phyloP scores from a whole-genome alignment of 2,888 invertebrate species.

The Hydroisotoma schaefferi region DNA sequence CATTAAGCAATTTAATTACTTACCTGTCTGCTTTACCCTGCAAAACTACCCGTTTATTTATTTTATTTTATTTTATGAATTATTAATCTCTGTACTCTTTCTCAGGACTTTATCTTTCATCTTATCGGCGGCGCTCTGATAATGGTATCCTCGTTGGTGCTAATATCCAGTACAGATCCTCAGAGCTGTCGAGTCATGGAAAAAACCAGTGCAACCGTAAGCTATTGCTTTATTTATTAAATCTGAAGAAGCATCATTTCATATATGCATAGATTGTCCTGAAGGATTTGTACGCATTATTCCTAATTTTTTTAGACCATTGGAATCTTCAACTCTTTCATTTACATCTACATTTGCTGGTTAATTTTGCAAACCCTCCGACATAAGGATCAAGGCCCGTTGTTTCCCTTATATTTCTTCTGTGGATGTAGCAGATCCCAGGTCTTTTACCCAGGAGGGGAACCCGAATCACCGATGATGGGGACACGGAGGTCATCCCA shows the following conservation, averaged over 20 bases:
- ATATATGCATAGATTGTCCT: background rate
- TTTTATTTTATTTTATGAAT: background rate
- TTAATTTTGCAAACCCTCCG: slow-evolving; percentile 28
- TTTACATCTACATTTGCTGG: slow-evolving; percentile 38
- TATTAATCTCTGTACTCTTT: background rate
- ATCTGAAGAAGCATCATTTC: background rate
- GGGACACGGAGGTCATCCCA: background rate
- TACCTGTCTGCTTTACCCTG: background rate
- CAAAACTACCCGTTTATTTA: background rate
- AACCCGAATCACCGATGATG: background rate
- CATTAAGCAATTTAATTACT: background rate
- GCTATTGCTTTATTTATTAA: background rate
- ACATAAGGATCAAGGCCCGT: slow-evolving; percentile 16
- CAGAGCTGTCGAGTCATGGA: slow-evolving; percentile 37
- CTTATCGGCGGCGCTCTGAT: slow-evolving; percentile 30
- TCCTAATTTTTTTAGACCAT: slow-evolving; percentile 25
- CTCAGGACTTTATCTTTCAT: slow-evolving; percentile 39
- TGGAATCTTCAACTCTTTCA: slow-evolving; percentile 35
- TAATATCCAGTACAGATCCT: slow-evolving; percentile 29
- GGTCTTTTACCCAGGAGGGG: slow-evolving; percentile 18
- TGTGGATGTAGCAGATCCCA: slow-evolving; percentile 34
- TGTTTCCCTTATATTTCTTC: slow-evolving; percentile 33
- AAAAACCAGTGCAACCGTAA: slow-evolving; percentile 36
- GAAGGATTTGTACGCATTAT: background rate
- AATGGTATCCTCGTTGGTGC: slow-evolving; percentile 30